phyloP scores from a whole-genome alignment of 2,888 invertebrate genomes.

The Ennomos fuscantarius region DNA sequence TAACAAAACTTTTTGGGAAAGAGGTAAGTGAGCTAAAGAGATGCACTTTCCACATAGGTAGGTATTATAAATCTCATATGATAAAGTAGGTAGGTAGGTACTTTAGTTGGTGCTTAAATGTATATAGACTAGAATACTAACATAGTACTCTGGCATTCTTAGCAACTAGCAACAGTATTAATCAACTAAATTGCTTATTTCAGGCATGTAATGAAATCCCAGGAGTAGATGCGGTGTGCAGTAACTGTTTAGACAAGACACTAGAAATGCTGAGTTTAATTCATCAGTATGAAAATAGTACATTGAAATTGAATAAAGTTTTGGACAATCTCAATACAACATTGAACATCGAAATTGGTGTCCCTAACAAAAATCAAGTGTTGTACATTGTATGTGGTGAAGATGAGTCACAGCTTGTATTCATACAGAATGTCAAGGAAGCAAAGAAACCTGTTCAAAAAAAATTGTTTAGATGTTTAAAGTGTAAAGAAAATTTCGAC shows the following conservation, averaged over 20 bases:
- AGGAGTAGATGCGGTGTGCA: conserved; percentile 69
- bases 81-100: too few species aligned
- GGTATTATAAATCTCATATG: too few species aligned
- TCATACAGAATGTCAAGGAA: conserved; percentile 47
- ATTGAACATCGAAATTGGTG: conserved; percentile 50
- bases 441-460: conserved; percentile 27
- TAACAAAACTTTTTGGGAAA: conserved; percentile 54
- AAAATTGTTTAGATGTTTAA: conserved; percentile 47
- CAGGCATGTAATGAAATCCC: conserved; percentile 64
- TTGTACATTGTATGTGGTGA: conserved; percentile 61
- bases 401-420: conserved; percentile 52
- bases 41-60: too few species aligned
- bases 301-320: conserved; percentile 54
- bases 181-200: conserved; percentile 35
- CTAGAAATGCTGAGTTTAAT: conserved; percentile 57
- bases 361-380: conserved; percentile 45
- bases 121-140: too few species aligned
- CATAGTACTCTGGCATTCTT: too few species aligned
- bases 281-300: conserved; percentile 54
- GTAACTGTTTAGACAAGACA: conserved; percentile 58
- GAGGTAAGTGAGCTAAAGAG: conserved; percentile 47
- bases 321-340: conserved; percentile 56
- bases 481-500: conserved; percentile 53
- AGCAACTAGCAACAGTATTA: too few species aligned
- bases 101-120: too few species aligned